phyloP scores from a whole-genome alignment of 2,888 invertebrate species.

The Hermaeophaga mercurialis region DNA sequence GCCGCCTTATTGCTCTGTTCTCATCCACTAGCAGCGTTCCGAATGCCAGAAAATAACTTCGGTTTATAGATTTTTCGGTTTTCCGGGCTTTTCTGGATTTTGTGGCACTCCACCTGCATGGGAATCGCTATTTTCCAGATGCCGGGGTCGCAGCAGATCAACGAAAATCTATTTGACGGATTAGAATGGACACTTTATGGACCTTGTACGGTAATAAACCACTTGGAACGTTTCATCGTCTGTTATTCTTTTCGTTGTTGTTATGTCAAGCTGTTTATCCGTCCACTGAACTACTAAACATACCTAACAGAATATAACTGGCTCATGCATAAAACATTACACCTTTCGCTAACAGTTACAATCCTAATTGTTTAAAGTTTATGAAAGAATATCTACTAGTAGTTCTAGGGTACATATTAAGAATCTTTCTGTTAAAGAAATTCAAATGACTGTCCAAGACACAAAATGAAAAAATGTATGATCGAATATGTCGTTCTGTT shows the following conservation, averaged over 20 bases:
- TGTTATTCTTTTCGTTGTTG: background rate
- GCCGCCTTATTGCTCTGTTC: slow-evolving; percentile 54
- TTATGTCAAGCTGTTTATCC: background rate
- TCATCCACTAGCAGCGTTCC: slow-evolving; percentile 47
- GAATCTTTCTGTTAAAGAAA: too few species aligned
- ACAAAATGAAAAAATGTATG: too few species aligned
- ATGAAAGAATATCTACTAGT: too few species aligned
- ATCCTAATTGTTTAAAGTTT: too few species aligned
- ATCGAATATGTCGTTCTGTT: too few species aligned
- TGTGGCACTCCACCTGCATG: slow-evolving; percentile 35
- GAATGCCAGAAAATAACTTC: slow-evolving; percentile 42
- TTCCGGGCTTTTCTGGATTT: slow-evolving; percentile 34
- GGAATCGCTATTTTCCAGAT: slow-evolving; percentile 32
- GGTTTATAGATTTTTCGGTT: slow-evolving; percentile 48
- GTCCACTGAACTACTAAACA: too few species aligned
- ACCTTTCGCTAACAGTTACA: too few species aligned
- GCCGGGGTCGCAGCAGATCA: slow-evolving; percentile 2
- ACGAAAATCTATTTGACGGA: slow-evolving; percentile 19
- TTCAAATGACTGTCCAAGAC: too few species aligned
- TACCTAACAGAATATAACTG: too few species aligned
- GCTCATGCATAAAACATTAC: too few species aligned
- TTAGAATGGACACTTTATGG: slow-evolving; percentile 17
- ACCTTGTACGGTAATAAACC: slow-evolving; percentile 12
- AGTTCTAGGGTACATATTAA: too few species aligned
- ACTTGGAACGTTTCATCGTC: background rate